Evolutionary conservation across 2,797 vertebrate genomes (phyloP), one percentile per base, ranked within the genome.

Genomic region (Typhlichthys subterraneus): DNA sequence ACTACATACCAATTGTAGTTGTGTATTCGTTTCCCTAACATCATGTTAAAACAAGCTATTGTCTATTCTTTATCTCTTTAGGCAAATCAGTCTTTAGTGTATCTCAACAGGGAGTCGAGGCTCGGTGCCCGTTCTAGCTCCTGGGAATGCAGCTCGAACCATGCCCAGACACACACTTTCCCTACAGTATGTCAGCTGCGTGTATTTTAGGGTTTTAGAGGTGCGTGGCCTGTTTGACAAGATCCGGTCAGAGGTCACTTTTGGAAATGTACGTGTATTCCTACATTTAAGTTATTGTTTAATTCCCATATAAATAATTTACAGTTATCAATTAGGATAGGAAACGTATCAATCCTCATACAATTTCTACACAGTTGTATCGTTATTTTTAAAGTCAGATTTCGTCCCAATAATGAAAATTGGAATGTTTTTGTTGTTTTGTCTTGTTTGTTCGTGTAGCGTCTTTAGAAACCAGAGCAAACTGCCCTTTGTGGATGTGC

Each of bases 81-180:
- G 75, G 72, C 71, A 88, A 86, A 89, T 91, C 82, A 86, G 85
- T 78, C 52, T 42, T 42, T 42, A 42, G 70, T 67, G 75, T 76
- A 73, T 73, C 86, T 73, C 87, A 64, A 67, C 75, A 49, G 86
- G 89, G 89, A 85, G 84, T 70, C 83, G 59, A 70, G 56, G 67
- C 70, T 57, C 76, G 51, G 15, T 19, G 45, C 12, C 12, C 31
- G 38, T 42, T 42, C 7, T 42, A 42, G 38, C 38, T 42, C 38
- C 8, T 42, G 33, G 23, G 19, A 31, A 38, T 46, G 33, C 51
- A 5, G 23, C 14, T 29, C 45, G 19, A 56, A 14, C 38, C 38
- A 42, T 14, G 48, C n/a, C 8, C 47, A 50, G 53, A 13, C 69
- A 69, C 57, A 63, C 72, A 76, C 80, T 74, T 75, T 79, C 71